A percentile compares a stretch with the other conserved stretches of the same genome.
phyloP scores from a whole-genome alignment of 2,113 vertebrate genomes.

The Cynocephalus volans region DNA sequence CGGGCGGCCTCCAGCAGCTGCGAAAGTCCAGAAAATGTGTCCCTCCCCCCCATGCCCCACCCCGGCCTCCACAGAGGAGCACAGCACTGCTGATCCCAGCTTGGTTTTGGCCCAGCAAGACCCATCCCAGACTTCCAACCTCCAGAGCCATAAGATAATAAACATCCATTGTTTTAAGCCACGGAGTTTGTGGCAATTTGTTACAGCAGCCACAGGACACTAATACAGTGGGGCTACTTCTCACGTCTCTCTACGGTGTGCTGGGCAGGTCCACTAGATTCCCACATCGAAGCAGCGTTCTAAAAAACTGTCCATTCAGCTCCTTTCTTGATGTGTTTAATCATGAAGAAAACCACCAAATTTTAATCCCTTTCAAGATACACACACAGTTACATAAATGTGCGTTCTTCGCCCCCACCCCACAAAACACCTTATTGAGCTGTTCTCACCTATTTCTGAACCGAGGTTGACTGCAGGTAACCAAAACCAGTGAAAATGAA shows the following conservation, averaged over 20 bases:
- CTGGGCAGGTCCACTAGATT: accelerated
- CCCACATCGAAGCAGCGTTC: neutral
- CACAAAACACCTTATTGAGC: neutral
- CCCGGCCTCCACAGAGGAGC: neutral
- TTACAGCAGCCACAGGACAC: neutral
- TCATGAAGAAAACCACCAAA: neutral
- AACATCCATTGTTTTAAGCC: neutral
- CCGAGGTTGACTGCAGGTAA: neutral
- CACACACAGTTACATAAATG: too few relatives aligned
- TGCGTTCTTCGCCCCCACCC: too few relatives aligned
- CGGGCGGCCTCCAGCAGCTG: neutral
- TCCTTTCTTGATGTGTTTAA: neutral
- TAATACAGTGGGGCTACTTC: neutral
- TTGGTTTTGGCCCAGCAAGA: neutral
- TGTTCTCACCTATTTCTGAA: neutral
- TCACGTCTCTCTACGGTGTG: neutral
- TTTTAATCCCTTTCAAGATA: neutral
- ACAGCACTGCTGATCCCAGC: neutral
- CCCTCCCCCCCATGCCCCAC: too few relatives aligned
- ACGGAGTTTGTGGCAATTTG: neutral
- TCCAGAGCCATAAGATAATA: neutral
- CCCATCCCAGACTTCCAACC: neutral
- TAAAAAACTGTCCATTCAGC: neutral
- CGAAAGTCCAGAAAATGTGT: neutral
- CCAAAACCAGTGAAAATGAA: neutral